Evolutionary conservation across 2,797 vertebrate genomes (phyloP).

Genomic region (Enteromius viviparus): DNA sequence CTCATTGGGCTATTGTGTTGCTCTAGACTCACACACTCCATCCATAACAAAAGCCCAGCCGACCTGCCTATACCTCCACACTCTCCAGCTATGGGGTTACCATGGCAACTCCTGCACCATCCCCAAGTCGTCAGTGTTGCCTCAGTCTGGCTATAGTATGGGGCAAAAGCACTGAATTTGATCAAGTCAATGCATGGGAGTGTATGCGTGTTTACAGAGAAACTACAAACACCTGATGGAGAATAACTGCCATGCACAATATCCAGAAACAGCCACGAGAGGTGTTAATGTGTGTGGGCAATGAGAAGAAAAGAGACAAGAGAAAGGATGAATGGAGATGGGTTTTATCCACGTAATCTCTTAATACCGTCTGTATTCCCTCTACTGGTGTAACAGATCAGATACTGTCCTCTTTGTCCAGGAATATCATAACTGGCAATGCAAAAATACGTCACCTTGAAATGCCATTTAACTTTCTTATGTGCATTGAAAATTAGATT

Average conservation of each 20-base stretch:
- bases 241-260: not conserved
- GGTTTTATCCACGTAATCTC: slow-evolving; percentile 19
- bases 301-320: not conserved
- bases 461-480: not conserved
- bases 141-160: not conserved
- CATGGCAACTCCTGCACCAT: slow-evolving; percentile 47
- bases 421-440: not conserved
- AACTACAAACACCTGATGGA: not conserved
- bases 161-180: not conserved
- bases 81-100: slow-evolving; percentile 43
- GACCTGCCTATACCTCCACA: slow-evolving; percentile 18
- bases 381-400: slow-evolving; percentile 26
- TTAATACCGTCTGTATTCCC: slow-evolving; percentile 7
- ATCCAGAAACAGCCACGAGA: not conserved
- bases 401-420: not conserved
- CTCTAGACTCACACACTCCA: slow-evolving; percentile 29
- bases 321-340: slow-evolving; percentile 4
- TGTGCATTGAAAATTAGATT: not conserved
- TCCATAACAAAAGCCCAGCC: slow-evolving; percentile 36
- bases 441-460: not conserved
- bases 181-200: not conserved
- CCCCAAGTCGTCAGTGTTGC: slow-evolving; percentile 22
- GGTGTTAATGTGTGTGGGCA: not conserved
- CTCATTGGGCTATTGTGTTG: slow-evolving; percentile 29
- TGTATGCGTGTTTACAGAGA: not conserved